Base-by-base conservation (phyloP, 2,113 vertebrate species). In the Chrysemys picta region DNA sequence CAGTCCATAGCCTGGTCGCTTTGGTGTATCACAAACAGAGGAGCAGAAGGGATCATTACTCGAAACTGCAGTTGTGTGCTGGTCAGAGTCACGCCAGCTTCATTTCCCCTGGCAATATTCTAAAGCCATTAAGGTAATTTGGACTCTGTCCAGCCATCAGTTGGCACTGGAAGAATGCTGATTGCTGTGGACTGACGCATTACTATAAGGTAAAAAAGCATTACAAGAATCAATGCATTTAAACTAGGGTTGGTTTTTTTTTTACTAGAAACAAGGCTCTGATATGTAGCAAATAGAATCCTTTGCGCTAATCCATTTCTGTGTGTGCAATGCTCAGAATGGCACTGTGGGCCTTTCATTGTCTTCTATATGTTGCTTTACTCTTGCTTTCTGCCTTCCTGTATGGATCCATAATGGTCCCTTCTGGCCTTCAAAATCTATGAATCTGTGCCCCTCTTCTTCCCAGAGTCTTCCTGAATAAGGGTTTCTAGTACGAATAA, bases 121-220 rank as follows among this genome's bases (percentile, higher is more conserved):
- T 53, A 84, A 89, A 89, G 50, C 27, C 80, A 85, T 91, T 85
- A 45, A 87, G 29, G 45, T 85, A 62, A n/a, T 50, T 89, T 93
- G 85, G 81, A 21, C 29, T 1, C 8, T 38, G 49, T 47, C 84
- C 90, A 94, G 59, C 9, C 53, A n/a, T 35, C 8, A 8, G 42
- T 31, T 82, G 49, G 80, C 84, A 88, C 19, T 1, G 72, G 49
- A 21, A 27, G 25, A 84, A 79, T n/a, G 56, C 11, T n/a, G 11
- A 56, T 79, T 42, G 14, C 53, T 95, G 35, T 92, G 56, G 27
- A 84, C 45, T 72, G 42, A 1, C 29, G 27, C 83, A 50, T 82
- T 53, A 78, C 72, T 86, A 79, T 87, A 82, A 91, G 19, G 42
- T 75, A 84, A 72, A 59, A 49, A 78, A 91, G 62, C 31, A 53